Evolutionary conservation across 2,113 vertebrate genomes (phyloP).

Genomic region (Hiodon alosoides): DNA sequence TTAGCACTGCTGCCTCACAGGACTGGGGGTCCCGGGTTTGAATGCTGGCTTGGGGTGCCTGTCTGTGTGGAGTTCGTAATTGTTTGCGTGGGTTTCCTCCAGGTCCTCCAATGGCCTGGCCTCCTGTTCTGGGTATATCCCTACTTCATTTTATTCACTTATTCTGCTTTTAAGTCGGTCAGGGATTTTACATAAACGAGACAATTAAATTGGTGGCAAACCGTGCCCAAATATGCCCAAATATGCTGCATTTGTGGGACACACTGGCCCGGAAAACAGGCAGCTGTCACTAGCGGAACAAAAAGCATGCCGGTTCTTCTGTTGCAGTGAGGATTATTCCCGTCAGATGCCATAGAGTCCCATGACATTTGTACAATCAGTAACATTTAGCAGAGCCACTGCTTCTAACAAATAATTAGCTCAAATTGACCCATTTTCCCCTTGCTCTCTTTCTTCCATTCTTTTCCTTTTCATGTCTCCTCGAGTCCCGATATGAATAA

Average conservation of each 20-base stretch:
- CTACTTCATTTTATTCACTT: no score
- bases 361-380: slow-evolving; percentile 71
- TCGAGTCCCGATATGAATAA: slow-evolving; percentile 88
- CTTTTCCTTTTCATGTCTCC: slow-evolving; percentile 61
- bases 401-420: slow-evolving; percentile 82
- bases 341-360: slow-evolving; percentile 65
- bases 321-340: slow-evolving; percentile 49
- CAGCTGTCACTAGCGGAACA: slow-evolving; percentile 49
- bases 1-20: no score
- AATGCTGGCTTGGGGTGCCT: no score
- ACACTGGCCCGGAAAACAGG: slow-evolving; percentile 29
- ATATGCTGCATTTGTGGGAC: background rate
- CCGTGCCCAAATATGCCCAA: no score
- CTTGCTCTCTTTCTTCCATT: slow-evolving; percentile 23
- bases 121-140: no score
- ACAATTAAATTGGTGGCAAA: no score
- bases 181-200: no score
- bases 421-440: slow-evolving; percentile 70
- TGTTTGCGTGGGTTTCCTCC: no score
- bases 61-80: no score
- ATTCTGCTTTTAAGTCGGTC: no score
- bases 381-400: slow-evolving; percentile 70
- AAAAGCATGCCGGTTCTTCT: slow-evolving; percentile 44
- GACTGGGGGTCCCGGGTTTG: no score
- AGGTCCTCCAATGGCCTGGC: no score